Evolutionary conservation across 1,140 invertebrate genomes (phyloP), one percentile per base, ranked within the genome.

Genomic region (Babylonia areolata): DNA sequence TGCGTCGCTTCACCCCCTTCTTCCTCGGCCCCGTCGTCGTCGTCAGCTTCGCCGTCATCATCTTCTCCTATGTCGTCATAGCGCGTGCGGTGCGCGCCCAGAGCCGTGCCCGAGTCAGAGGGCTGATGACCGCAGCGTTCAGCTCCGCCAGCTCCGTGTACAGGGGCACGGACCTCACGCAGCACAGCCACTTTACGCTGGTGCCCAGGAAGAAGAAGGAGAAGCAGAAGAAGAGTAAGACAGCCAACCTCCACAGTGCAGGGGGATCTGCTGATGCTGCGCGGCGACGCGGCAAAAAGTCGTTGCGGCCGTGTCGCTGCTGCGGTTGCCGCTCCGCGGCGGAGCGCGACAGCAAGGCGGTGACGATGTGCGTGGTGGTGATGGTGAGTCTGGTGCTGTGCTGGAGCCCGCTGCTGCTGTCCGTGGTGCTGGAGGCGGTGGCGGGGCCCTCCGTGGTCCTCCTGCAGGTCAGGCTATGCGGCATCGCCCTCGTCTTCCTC

Each of bases 391-490:
- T 51, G 46, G 9, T 51, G 46, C 46, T 51, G 46, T 51, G 89
- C 88, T n/a, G 88, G 89, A 17, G 71, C 85, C 35, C 86, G 91
- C n/a, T 92, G 91, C 84, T 92, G 91, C 90, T 89, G 86, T 40
- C 90, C 11, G 71, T 91, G 39, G 85, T 92, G 81, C 89, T 91
- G 31, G 89, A 90, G 80, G 23, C 91, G 6, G 51, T 88, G 39
- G 87, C 88, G 17, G 91, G 91, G 46, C 87, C 91, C 31, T 51
- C 46, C 46, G 89, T 92, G 71, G 90, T 90, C 54, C 71, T 92
- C 15, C 91, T 90, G 85, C 91, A 92, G 84, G 89, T 92, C 54
- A 91, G 91, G 87, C 85, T 92, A 54, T 92, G 91, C 83, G 91
- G 91, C 75, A 91, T 92, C 31, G 90, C 90, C 54, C 85, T 92